A percentile compares a stretch with the other conserved stretches of the same genome.
These are phyloP conservation scores for Yponomeuta plumbellus DNA, from an alignment of 2,888 invertebrate genomes.

Conservation along the genomic window DNA sequence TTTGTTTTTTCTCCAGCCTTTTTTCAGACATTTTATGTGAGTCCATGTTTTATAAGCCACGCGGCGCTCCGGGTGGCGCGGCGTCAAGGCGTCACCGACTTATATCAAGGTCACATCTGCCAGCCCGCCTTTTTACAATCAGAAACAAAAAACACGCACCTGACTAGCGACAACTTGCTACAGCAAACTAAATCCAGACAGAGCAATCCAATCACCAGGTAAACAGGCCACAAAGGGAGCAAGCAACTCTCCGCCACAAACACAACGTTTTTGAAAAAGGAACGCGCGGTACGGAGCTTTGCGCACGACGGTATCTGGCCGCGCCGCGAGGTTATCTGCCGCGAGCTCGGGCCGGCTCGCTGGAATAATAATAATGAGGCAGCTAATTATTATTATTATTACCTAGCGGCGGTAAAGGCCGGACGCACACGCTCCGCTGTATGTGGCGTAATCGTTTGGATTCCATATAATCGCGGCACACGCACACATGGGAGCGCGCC, in stretches of 20 bases:
- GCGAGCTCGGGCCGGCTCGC: conserved; percentile 38
- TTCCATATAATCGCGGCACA: conserved; percentile 54
- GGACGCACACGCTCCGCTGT: conserved; percentile 40
- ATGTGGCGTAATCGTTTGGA: conserved; percentile 63
- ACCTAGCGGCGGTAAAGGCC: conserved; percentile 34
- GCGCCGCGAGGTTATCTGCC: conserved; percentile 50
- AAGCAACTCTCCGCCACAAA: neutral
- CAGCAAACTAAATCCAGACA: conserved; percentile 1
- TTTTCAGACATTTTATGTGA: conserved; percentile 7
- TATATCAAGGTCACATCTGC: conserved; percentile 8
- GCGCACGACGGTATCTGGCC: conserved; percentile 39
- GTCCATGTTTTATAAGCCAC: conserved; percentile 12
- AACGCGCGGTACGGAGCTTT: conserved; percentile 25
- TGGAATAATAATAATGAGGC: conserved; percentile 59
- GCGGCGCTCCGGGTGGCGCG: conserved; percentile 15
- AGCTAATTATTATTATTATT: conserved; percentile 68
- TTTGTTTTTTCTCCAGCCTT: conserved; percentile 12
- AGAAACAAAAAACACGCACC: neutral
- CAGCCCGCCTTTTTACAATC: conserved; percentile 2
- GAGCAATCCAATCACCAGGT: conserved; percentile 15
- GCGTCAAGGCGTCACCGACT: conserved; percentile 11
- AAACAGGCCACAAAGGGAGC: conserved; percentile 12
- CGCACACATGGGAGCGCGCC: conserved; percentile 36
- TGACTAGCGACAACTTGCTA: neutral
- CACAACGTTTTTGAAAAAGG: conserved; percentile 4